These are phyloP conservation scores for Catharus ustulatus DNA, from an alignment of 2,797 vertebrate genomes.

Conservation along the genomic window DNA sequence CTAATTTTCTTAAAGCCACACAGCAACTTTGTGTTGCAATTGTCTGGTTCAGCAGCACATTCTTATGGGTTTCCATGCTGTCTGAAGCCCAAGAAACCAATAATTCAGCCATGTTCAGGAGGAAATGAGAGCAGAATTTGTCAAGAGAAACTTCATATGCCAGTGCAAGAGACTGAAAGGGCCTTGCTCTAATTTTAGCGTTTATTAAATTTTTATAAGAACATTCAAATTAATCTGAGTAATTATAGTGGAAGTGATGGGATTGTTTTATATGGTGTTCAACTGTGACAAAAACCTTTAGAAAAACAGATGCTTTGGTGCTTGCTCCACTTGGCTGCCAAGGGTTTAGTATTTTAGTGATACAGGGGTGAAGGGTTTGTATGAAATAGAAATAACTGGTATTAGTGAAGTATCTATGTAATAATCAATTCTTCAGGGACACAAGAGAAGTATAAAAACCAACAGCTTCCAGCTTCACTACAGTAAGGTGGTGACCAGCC, in stretches of 20 bases:
- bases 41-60: neutral
- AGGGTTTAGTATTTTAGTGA: neutral
- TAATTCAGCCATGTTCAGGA: constrained; percentile 16
- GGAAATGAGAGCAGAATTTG: neutral
- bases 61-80: neutral
- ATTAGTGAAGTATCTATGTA: neutral
- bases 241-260: neutral
- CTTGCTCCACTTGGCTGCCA: neutral
- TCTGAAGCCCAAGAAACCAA: constrained; percentile 25
- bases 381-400: neutral
- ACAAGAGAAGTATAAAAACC: neutral
- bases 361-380: neutral
- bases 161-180: neutral
- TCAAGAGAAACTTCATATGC: neutral
- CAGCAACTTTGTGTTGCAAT: neutral
- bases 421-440: neutral
- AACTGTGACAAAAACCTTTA: neutral
- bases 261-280: neutral
- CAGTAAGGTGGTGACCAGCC: neutral
- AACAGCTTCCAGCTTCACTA: neutral
- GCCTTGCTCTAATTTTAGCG: neutral
- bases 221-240: neutral
- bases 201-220: constrained; percentile 55
- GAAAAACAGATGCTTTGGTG: neutral
- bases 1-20: constrained; percentile 4